A percentile compares a stretch with the other conserved stretches of the same genome.
These are phyloP conservation scores for Caenorhabditis wallacei DNA, from an alignment of 2,888 invertebrate genomes.

Conservation along the genomic window DNA sequence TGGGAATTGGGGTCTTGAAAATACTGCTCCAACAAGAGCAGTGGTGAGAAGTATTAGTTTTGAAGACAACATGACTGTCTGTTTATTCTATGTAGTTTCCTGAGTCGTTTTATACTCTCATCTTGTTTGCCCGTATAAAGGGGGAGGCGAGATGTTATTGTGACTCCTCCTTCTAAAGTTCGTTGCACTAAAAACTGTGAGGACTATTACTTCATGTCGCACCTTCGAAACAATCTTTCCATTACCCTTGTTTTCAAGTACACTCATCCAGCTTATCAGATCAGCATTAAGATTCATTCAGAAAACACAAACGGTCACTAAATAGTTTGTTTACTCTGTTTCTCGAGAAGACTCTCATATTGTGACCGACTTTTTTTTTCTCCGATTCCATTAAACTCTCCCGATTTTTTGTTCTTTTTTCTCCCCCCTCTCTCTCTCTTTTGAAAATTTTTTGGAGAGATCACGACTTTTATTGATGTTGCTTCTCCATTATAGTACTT, in stretches of 20 bases:
- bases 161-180: background rate
- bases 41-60: constrained; percentile 8
- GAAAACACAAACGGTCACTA: background rate
- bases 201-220: background rate
- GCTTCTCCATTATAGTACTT: background rate
- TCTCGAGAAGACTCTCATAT: constrained; percentile 1
- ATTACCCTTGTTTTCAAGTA: background rate
- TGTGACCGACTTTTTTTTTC: constrained; percentile 21
- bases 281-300: background rate
- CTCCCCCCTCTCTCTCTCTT: background rate
- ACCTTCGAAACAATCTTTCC: background rate
- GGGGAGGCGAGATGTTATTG: background rate
- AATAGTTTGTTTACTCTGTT: background rate
- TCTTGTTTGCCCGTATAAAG: background rate
- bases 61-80: constrained; percentile 22
- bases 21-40: constrained; percentile 34
- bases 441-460: background rate
- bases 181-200: too few relatives aligned
- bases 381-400: constrained; percentile 8
- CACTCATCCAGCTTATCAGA: background rate
- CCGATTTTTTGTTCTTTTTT: constrained; percentile 24
- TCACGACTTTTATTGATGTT: too few relatives aligned
- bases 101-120: constrained; percentile 10
- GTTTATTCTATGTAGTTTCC: background rate
- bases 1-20: constrained; percentile 58